phyloP scores from a whole-genome alignment of 2,888 invertebrate genomes.

The Erannis defoliaria region DNA sequence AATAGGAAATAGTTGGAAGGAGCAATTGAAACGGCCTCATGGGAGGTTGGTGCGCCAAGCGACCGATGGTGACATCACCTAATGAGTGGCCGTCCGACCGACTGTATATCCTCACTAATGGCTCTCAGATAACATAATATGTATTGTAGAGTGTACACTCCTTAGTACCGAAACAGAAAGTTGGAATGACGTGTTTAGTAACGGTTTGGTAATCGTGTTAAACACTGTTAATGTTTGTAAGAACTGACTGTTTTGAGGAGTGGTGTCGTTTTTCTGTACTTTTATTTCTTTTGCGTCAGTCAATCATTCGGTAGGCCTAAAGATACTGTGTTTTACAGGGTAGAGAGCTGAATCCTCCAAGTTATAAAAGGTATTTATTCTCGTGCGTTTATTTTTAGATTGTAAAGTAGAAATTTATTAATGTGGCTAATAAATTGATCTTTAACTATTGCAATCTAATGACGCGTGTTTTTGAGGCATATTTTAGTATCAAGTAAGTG shows the following conservation, averaged over 20 bases:
- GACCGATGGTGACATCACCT: slow-evolving; percentile 28
- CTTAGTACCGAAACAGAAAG: slow-evolving; percentile 14
- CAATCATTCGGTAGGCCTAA: no score
- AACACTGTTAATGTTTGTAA: neutral
- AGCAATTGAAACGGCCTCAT: slow-evolving; percentile 28
- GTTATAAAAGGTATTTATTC: no score
- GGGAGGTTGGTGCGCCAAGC: slow-evolving; percentile 5
- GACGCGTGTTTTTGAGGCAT: no score
- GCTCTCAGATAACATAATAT: slow-evolving; percentile 17
- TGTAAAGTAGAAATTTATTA: no score
- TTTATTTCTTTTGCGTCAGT: no score
- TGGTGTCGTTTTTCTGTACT: no score
- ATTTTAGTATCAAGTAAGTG: no score
- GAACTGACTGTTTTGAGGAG: neutral
- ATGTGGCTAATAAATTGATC: no score
- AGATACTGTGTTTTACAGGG: no score
- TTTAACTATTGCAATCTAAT: no score
- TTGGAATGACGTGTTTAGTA: slow-evolving; percentile 1
- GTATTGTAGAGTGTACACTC: neutral
- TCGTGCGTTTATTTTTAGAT: no score
- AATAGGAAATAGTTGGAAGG: slow-evolving; percentile 19
- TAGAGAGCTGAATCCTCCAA: no score
- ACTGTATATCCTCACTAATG: slow-evolving; percentile 29
- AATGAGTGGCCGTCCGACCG: slow-evolving; percentile 10
- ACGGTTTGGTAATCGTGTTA: neutral